phyloP scores from a whole-genome alignment of 1,140 invertebrate genomes.

The Drosophila dunni region DNA sequence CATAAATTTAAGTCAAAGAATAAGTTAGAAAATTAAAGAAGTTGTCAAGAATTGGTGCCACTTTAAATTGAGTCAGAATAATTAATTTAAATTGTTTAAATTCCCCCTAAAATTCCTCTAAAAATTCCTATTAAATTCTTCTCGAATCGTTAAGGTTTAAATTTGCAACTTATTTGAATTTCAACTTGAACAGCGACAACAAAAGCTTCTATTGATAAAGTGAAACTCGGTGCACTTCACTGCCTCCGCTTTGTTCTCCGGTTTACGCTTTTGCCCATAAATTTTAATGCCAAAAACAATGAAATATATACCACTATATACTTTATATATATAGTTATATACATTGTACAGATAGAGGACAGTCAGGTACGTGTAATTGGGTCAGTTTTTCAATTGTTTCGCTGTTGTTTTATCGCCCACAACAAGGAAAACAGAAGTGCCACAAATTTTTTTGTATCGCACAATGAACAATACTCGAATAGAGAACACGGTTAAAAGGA shows the following conservation, averaged over 20 bases:
- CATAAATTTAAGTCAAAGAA: not conserved
- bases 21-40: not conserved
- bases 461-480: conserved; percentile 6
- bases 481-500: not conserved
- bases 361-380: conserved; percentile 62
- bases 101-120: not conserved
- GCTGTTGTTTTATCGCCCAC: conserved; percentile 27
- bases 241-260: conserved; percentile 38
- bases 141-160: not conserved
- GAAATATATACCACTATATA: conserved; percentile 24
- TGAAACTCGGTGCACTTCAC: conserved; percentile 57
- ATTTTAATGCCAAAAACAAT: conserved; percentile 63
- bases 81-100: too few relatives aligned
- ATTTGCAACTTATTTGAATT: conserved; percentile 24
- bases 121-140: not conserved
- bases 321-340: conserved; percentile 6
- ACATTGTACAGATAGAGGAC: conserved; percentile 30
- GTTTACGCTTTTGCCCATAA: conserved; percentile 50
- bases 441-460: conserved; percentile 55
- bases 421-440: conserved; percentile 74
- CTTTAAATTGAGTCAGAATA: too few relatives aligned
- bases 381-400: conserved; percentile 49
- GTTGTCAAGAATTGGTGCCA: not conserved
- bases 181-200: conserved; percentile 17
- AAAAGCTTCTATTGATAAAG: conserved; percentile 40